Conservation (phyloP, 2,113 vertebrate species). For the Xenotilapia longispinis region DNA sequence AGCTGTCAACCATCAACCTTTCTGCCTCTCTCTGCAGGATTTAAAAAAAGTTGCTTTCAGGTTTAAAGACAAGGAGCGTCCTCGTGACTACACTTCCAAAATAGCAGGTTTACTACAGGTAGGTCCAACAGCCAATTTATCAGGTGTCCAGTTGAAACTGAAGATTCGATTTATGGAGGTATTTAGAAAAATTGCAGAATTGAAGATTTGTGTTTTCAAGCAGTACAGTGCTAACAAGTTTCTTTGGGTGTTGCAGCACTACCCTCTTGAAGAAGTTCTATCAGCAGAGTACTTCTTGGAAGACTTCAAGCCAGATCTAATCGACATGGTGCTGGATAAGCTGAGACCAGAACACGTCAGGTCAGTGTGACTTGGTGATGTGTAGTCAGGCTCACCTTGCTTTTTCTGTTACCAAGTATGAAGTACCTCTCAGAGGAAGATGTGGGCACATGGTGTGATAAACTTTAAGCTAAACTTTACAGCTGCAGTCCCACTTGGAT, state of each 20-base stretch:
- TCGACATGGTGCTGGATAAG: neutral
- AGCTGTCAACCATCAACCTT: neutral
- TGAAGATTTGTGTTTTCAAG: neutral
- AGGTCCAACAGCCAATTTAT: constrained; percentile 43
- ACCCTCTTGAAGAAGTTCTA: neutral
- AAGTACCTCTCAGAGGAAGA: neutral
- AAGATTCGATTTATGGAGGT: neutral
- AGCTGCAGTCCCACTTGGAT: neutral
- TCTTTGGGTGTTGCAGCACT: neutral
- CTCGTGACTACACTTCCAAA: constrained; percentile 93
- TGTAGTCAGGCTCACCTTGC: neutral
- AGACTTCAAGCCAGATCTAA: neutral
- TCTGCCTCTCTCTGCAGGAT: constrained; percentile 71
- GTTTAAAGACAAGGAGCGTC: constrained; percentile 97
- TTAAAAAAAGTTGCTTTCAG: constrained; percentile 96
- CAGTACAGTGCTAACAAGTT: neutral
- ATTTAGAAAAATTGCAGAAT: neutral
- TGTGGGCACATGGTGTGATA: neutral
- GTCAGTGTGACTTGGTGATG: neutral
- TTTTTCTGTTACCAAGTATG: neutral
- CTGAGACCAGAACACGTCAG: neutral
- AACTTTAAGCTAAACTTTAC: neutral
- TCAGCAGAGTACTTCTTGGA: neutral
- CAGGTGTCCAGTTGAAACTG: neutral
- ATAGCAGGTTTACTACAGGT: constrained; percentile 91